Conservation (phyloP, 2,113 vertebrate genomes). For the Pleuronectes platessa region DNA sequence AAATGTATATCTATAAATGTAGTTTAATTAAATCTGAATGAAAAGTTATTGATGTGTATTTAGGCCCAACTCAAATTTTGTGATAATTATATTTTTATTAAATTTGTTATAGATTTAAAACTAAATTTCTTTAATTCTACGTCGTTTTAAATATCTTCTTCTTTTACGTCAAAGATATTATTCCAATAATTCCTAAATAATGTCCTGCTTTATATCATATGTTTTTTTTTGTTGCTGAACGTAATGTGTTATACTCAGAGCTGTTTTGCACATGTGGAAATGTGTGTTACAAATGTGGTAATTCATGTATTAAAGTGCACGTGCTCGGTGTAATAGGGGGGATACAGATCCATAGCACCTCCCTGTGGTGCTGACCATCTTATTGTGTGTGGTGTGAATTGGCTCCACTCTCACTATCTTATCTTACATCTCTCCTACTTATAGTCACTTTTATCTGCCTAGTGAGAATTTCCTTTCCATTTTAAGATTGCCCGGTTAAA, state of each 20-base stretch:
- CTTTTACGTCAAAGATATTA: neutral
- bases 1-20: too few species aligned
- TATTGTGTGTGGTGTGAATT: conserved; percentile 65
- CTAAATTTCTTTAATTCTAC: neutral
- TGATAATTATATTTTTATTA: neutral
- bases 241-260: conserved; percentile 16
- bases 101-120: neutral
- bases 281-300: conserved; percentile 35
- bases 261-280: conserved; percentile 20
- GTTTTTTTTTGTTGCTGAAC: neutral
- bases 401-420: conserved; percentile 65
- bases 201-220: neutral
- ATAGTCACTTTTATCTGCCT: conserved; percentile 63
- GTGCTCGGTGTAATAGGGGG: conserved; percentile 51
- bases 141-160: neutral
- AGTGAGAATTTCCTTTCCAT: conserved; percentile 65
- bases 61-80: too few species aligned
- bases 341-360: conserved; percentile 81
- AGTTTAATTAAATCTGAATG: too few species aligned
- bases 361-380: conserved; percentile 78
- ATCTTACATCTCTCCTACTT: conserved; percentile 65
- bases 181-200: neutral
- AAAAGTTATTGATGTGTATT: too few species aligned
- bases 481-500: conserved; percentile 66
- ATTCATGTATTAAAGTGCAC: conserved; percentile 43